Conservation (phyloP, 2,113 vertebrate genomes). For the Leiothrix lutea region DNA sequence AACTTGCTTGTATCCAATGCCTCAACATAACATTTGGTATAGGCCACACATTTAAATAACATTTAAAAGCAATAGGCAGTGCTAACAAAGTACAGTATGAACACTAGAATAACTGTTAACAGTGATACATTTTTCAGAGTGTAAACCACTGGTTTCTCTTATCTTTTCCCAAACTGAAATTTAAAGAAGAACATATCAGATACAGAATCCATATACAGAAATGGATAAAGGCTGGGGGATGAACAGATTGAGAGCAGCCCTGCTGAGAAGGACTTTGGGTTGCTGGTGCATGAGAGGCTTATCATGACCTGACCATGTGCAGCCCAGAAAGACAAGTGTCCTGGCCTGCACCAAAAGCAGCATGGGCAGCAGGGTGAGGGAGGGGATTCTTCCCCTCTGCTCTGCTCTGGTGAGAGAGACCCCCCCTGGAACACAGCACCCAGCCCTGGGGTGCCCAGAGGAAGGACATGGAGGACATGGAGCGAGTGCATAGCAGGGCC, state of each 20-base stretch:
- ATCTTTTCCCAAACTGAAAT: not conserved
- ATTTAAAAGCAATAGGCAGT: not conserved
- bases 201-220: not conserved
- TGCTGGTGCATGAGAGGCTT: not conserved
- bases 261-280: fast-evolving
- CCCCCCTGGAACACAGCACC: not conserved
- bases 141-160: not conserved
- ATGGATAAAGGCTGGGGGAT: not conserved
- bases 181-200: not conserved
- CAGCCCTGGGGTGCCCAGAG: not conserved
- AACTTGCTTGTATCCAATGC: not conserved
- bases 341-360: not conserved
- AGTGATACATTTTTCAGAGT: not conserved
- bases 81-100: not conserved
- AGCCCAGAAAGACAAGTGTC: not conserved
- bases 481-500: fast-evolving
- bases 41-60: not conserved
- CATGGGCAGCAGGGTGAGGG: fast-evolving
- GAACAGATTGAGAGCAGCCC: not conserved
- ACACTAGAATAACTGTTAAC: not conserved
- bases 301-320: fast-evolving
- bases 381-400: not conserved
- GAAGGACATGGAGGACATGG: not conserved
- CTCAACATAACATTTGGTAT: not conserved
- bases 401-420: not conserved